Evolutionary conservation across 2,888 invertebrate species (phyloP).

Genomic region (Cryptocheilus praepositus): DNA sequence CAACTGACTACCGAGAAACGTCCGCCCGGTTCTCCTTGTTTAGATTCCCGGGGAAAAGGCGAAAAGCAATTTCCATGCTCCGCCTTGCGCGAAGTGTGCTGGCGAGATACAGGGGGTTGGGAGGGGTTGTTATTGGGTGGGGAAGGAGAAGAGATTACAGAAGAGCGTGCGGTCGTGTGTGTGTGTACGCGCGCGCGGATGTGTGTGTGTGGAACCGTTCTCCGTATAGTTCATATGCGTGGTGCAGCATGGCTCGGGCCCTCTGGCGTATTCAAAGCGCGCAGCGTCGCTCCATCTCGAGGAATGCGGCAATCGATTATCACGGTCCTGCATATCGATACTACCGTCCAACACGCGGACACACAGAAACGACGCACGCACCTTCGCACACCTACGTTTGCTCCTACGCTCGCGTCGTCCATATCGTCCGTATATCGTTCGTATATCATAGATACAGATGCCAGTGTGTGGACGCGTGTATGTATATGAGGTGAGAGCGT

Average conservation of each 20-base stretch:
- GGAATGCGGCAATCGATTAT: conserved; percentile 72
- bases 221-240: conserved; percentile 44
- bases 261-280: conserved; percentile 59
- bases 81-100: conserved; percentile 34
- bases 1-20: too few species aligned
- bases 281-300: conserved; percentile 63
- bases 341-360: conserved; percentile 58
- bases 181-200: background rate
- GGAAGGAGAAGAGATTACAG: conserved; percentile 6
- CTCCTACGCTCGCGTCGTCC: conserved; percentile 24
- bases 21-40: too few species aligned
- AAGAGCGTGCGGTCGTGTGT: background rate
- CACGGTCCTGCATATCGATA: conserved; percentile 71
- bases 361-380: conserved; percentile 40
- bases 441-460: too few species aligned
- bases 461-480: too few species aligned
- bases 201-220: conserved; percentile 1
- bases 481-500: background rate
- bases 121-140: background rate
- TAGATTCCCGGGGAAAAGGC: too few species aligned
- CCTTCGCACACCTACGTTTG: conserved; percentile 27
- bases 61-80: conserved; percentile 15
- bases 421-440: too few species aligned
- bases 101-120: background rate
- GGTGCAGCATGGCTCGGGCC: conserved; percentile 43